Base-by-base conservation (phyloP, 2,888 invertebrate species). In the Anoplius nigerrimus region DNA sequence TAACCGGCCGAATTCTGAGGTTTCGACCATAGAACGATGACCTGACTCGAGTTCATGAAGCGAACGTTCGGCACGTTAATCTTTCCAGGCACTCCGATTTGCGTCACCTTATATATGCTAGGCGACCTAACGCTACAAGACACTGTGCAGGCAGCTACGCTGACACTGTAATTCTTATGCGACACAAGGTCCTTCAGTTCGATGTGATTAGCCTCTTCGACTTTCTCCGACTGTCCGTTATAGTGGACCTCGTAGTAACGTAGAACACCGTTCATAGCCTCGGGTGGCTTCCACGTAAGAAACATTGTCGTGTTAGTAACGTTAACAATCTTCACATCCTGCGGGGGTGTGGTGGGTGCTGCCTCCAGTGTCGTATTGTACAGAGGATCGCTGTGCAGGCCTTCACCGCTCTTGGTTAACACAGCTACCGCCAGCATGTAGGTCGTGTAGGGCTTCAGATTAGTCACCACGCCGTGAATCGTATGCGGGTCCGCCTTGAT, bases 391-490 rank as follows among this genome's bases (percentile, higher is more conserved):
- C 93, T 93, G 58, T 88, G 89, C 51, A 90, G 89, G 13, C 92
- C 92, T 69, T 90, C 90, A 5, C 90, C 92, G 53, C 88, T 89
- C 58, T 90, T 90, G 0, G 92, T 92, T 46, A 91, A 91, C 73
- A 95, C 92, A 43, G 93, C 91, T 71, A 96, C 92, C 21, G 90
- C 90, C 56, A 96, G 90, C 86, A 91, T 92, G 82, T 97, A 97
- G 0, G 93, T 93, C 2, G 94, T 94, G 83, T 93, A 95, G 0
- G 96, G 95, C 75, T 92, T 92, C 61, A 97, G 89, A 59, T 91
- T 90, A 0, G 89, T 90, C n/a, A 95, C 91, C 48, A 90, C 91
- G 27, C 91, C 91, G 76, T 90, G 88, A 76, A 89, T 91, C 57
- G 90, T 89, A 66, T 89, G 90, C 0, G 92, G 89, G 80, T 92